Conservation (phyloP, 2,797 vertebrate species). For the Scyliorhinus canicula region DNA sequence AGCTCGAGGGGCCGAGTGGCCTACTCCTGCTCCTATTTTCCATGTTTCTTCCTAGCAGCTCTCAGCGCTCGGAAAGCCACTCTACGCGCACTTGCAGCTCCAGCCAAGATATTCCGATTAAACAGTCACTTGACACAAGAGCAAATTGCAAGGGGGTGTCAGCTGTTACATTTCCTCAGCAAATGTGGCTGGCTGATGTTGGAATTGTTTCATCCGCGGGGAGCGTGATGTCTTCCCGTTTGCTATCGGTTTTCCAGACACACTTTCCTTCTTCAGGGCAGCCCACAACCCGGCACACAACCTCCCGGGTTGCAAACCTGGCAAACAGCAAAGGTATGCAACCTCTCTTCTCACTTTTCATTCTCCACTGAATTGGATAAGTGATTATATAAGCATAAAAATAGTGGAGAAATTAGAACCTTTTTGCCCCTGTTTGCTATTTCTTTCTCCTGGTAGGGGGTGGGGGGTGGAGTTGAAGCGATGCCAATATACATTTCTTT, state of each 20-base stretch:
- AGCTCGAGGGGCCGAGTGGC: too few species aligned
- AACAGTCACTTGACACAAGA: neutral
- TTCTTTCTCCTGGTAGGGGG: neutral
- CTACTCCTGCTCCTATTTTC: too few species aligned
- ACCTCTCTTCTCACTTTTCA: neutral
- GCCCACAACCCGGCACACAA: neutral
- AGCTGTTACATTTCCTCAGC: slow-evolving; percentile 43
- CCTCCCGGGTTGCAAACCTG: neutral
- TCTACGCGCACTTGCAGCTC: neutral
- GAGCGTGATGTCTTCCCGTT: slow-evolving; percentile 48
- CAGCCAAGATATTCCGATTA: neutral
- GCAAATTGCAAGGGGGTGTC: neutral
- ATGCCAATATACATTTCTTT: neutral
- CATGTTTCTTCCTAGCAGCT: neutral
- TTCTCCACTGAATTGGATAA: neutral
- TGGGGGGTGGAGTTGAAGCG: neutral
- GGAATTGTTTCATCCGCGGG: slow-evolving; percentile 47
- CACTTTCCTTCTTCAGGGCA: slow-evolving; percentile 39
- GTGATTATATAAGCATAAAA: neutral
- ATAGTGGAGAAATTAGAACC: neutral
- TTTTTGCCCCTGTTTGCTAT: neutral
- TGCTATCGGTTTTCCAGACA: slow-evolving; percentile 45
- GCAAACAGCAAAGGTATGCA: neutral
- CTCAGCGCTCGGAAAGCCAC: neutral
- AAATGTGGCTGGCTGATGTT: slow-evolving; percentile 45